Conservation (phyloP, 2,797 vertebrate species). For the Peromyscus attwateri region DNA sequence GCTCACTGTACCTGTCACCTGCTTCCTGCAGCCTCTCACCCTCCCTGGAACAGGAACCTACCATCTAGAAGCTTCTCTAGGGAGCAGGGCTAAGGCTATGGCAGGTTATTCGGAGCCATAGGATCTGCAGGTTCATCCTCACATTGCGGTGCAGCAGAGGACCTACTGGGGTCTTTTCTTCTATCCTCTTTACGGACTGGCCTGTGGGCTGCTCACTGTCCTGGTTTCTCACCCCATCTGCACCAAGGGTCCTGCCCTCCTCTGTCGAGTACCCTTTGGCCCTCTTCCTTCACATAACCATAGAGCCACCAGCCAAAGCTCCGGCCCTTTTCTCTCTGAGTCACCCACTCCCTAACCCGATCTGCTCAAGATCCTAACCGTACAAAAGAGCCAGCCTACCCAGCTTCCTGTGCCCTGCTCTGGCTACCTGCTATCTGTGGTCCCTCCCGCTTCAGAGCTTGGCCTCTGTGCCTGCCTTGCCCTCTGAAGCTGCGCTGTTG, state of each 20-base stretch:
- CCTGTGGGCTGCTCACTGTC: fast-evolving
- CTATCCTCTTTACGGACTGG: not conserved
- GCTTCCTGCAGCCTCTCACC: too few species aligned
- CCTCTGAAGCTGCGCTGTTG: not conserved
- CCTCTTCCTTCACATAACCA: not conserved
- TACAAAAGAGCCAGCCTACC: not conserved
- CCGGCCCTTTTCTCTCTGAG: too few species aligned
- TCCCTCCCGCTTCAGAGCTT: too few species aligned
- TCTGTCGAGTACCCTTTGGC: fast-evolving
- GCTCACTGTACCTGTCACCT: not conserved
- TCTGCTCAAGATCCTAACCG: not conserved
- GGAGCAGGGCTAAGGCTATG: not conserved
- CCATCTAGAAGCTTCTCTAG: not conserved
- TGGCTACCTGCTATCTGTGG: not conserved
- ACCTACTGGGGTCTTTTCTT: not conserved
- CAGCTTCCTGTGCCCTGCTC: not conserved
- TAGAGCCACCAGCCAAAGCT: not conserved
- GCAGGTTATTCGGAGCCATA: not conserved
- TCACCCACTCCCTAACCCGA: not conserved
- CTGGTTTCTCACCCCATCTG: not conserved
- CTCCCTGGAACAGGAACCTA: not conserved
- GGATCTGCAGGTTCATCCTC: not conserved
- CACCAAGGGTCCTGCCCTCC: not conserved
- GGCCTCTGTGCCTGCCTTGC: not conserved
- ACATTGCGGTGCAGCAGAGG: not conserved